Conservation (phyloP, 2,797 vertebrate genomes). For the Antennarius maculatus region DNA sequence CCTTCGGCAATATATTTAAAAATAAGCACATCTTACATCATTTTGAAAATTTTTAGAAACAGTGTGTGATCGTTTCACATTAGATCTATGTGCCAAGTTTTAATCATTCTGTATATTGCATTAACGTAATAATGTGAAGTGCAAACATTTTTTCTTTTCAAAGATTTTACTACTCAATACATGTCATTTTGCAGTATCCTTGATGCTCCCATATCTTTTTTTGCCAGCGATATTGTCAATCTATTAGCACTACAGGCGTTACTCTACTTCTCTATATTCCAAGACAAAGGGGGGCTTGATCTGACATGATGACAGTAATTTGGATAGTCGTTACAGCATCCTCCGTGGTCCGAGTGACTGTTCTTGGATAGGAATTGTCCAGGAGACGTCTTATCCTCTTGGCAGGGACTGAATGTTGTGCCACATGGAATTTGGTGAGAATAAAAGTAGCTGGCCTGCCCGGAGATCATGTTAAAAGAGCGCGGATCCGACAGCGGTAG, state of each 20-base stretch:
- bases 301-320: conserved; percentile 68
- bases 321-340: conserved; percentile 64
- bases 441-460: conserved; percentile 80
- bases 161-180: not conserved
- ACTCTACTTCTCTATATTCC: conserved; percentile 57
- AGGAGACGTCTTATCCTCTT: conserved; percentile 60
- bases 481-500: conserved; percentile 72
- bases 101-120: not conserved
- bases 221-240: not conserved
- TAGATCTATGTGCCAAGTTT: not conserved
- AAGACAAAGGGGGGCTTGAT: conserved; percentile 39
- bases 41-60: not conserved
- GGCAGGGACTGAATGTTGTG: conserved; percentile 58
- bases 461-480: conserved; percentile 78
- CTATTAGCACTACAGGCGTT: not conserved
- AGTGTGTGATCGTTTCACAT: too few relatives aligned
- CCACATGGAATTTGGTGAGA: conserved; percentile 73
- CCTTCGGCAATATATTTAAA: too few relatives aligned
- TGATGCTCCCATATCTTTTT: too few relatives aligned
- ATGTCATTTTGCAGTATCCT: not conserved
- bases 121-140: not conserved
- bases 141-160: not conserved
- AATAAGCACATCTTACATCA: too few relatives aligned
- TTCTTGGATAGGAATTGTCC: conserved; percentile 63
- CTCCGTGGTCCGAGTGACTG: conserved; percentile 60